These are phyloP conservation scores for Melinaea marsaeus DNA, from an alignment of 2,888 invertebrate genomes.

Conservation along the genomic window DNA sequence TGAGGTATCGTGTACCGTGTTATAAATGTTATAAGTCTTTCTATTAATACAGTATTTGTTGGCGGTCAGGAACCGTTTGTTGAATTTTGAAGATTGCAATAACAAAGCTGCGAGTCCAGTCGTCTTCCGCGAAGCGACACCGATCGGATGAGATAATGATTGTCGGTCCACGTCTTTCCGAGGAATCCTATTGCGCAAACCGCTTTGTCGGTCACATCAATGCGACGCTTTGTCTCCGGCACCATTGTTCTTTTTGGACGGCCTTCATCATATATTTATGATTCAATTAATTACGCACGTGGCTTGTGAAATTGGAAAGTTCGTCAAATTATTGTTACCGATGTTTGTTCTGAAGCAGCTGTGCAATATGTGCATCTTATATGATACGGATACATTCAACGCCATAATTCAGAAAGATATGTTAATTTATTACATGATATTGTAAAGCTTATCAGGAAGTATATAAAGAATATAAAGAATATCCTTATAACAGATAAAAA, in stretches of 20 bases:
- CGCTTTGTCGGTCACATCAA: slow-evolving; percentile 73
- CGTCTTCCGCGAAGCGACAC: slow-evolving; percentile 65
- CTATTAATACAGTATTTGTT: not conserved
- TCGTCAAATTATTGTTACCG: too few species aligned
- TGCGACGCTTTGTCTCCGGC: slow-evolving; percentile 71
- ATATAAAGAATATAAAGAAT: too few species aligned
- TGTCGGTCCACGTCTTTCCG: slow-evolving; percentile 74
- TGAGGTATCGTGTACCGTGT: not conserved
- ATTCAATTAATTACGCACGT: slow-evolving; percentile 56
- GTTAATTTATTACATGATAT: too few species aligned
- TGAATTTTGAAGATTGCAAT: slow-evolving; percentile 30
- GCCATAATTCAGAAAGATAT: too few species aligned
- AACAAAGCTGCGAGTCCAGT: slow-evolving; percentile 44
- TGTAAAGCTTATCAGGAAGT: too few species aligned
- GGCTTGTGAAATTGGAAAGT: slow-evolving; percentile 9
- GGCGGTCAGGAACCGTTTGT: slow-evolving; percentile 11
- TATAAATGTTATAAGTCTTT: not conserved
- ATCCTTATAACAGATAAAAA: too few species aligned
- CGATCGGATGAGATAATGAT: slow-evolving; percentile 74
- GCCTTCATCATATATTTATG: slow-evolving; percentile 66
- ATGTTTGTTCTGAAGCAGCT: too few species aligned
- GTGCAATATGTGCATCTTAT: too few species aligned
- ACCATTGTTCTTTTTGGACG: slow-evolving; percentile 71
- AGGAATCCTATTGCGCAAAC: slow-evolving; percentile 76
- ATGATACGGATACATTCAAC: too few species aligned